Evolutionary conservation across 2,888 invertebrate species (phyloP), one percentile per base, ranked within the genome.

Genomic region (Caradrina kadenii): DNA sequence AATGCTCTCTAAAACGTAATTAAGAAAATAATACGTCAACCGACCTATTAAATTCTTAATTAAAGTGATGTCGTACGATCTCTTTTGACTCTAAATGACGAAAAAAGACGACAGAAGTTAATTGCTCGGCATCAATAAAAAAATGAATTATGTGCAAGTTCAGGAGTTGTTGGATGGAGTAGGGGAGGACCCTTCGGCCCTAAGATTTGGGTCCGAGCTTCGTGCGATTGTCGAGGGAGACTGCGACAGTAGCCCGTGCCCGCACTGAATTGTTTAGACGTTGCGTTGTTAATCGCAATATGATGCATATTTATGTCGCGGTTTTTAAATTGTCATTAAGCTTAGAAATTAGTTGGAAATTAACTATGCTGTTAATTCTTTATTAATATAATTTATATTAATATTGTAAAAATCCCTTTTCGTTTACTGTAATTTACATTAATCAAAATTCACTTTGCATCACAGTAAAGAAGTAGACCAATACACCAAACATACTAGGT

Each of bases 111-210:
- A 78, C 84, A 82, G 80, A 85, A 91, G 87, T 90, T 90, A 90
- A 91, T 91, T 90, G 90, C 87, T 87, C 76, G 82, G 86, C 89
- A 90, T 91, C 90, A 90, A 91, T 92, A 91, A 91, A 90, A 84
- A 88, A 87, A 91, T 86, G 91, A 91, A 89, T 91, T 90, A 91
- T 89, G 87, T 88, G 85, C 86, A 81, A 88, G 86, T 88, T 89
- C 84, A 58, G 75, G 71, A 83, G 86, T 84, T 82, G 86, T 84
- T 75, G 54, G 69, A 62, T 69, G 19, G 81, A 85, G 80, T 81
- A 74, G 88, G 90, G 88, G 84, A 85, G 83, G 80, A 81, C 87
- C 88, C 87, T 87, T 85, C 80, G 69, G 75, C 54, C 73, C 73
- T 69, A 82, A 86, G 86, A 86, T 83, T 85, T 83, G 76, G 79